phyloP scores from a whole-genome alignment of 2,888 invertebrate species.

The Brenthis daphne region DNA sequence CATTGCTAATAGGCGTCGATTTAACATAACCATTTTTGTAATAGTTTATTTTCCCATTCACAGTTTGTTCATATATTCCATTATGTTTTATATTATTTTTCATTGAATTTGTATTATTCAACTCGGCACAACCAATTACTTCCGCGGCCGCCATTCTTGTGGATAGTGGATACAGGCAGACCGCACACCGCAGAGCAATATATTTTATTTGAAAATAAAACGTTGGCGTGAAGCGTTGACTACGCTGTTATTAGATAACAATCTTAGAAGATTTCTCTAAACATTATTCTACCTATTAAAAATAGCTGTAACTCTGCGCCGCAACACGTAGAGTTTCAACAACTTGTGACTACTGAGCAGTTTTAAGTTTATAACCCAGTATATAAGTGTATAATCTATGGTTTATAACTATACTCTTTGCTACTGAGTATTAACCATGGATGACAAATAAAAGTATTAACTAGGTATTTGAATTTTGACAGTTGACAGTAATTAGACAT shows the following conservation, averaged over 20 bases:
- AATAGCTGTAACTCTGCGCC: slow-evolving; percentile 15
- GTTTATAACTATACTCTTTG: too few species aligned
- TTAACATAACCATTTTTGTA: slow-evolving; percentile 63
- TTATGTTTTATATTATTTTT: slow-evolving; percentile 51
- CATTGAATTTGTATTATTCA: slow-evolving; percentile 41
- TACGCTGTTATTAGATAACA: slow-evolving; percentile 7
- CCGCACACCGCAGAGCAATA: neutral
- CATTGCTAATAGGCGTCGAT: slow-evolving; percentile 52
- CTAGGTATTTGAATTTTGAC: neutral
- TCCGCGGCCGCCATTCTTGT: slow-evolving; percentile 60
- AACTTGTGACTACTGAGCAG: slow-evolving; percentile 25
- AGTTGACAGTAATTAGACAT: slow-evolving; percentile 5
- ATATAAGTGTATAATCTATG: too few species aligned
- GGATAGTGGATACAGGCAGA: slow-evolving; percentile 3
- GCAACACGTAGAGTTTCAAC: slow-evolving; percentile 15
- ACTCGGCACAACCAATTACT: slow-evolving; percentile 48
- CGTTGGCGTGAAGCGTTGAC: slow-evolving; percentile 6
- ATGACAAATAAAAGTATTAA: too few species aligned
- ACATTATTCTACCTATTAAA: neutral
- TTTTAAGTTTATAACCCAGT: too few species aligned
- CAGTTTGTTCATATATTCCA: slow-evolving; percentile 47
- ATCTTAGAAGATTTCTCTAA: neutral
- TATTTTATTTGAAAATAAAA: too few species aligned
- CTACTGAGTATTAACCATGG: too few species aligned
- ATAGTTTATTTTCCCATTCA: slow-evolving; percentile 57